Evolutionary conservation across 2,113 vertebrate genomes (phyloP).

Genomic region (Naja naja): DNA sequence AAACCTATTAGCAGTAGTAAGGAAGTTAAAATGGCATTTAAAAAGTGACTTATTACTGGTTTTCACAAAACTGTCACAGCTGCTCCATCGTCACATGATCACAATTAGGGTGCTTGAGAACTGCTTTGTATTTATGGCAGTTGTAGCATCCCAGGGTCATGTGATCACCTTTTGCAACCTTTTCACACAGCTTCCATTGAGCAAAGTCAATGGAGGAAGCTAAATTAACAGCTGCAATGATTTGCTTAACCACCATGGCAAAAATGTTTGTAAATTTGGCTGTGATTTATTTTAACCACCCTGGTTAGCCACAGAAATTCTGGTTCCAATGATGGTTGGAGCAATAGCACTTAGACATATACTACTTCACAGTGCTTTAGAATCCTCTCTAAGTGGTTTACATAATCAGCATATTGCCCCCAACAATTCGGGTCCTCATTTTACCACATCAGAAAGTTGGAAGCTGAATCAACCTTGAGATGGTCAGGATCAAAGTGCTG

Average conservation of each 20-base stretch:
- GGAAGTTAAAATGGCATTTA: background rate
- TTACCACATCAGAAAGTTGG: background rate
- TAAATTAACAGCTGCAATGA: background rate
- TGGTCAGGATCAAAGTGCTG: background rate
- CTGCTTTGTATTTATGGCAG: background rate
- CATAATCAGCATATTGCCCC: background rate
- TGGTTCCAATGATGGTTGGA: background rate
- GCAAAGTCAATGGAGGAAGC: background rate
- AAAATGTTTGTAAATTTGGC: background rate
- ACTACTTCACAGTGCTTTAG: background rate
- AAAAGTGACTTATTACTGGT: background rate
- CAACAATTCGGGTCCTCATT: background rate
- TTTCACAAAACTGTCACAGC: background rate
- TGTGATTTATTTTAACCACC: background rate
- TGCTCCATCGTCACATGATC: background rate
- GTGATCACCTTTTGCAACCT: background rate
- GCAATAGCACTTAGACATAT: background rate
- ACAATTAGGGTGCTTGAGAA: background rate
- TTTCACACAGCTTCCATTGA: background rate
- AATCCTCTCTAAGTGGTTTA: background rate
- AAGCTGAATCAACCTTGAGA: background rate
- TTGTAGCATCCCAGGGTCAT: background rate
- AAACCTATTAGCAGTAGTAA: background rate
- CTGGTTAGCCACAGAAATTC: background rate
- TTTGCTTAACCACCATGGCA: background rate